phyloP scores from a whole-genome alignment of 2,797 vertebrate genomes.

The Heliangelus exortis region DNA sequence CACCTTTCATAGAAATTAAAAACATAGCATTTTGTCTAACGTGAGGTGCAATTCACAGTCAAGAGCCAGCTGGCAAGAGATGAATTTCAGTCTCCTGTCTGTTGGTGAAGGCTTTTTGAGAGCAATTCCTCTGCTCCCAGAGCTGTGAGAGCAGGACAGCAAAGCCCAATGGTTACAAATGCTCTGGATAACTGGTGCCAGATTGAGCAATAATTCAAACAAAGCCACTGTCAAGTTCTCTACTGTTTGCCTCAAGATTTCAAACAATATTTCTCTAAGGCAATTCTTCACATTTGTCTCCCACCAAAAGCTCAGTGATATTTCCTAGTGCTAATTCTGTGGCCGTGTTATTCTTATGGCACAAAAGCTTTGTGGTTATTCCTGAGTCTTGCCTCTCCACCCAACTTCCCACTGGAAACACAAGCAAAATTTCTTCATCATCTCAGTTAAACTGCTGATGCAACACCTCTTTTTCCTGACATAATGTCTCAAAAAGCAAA shows the following conservation, averaged over 20 bases:
- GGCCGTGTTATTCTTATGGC: neutral
- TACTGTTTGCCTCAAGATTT: neutral
- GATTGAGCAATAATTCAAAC: neutral
- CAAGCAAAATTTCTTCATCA: neutral
- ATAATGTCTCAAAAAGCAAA: fast-evolving
- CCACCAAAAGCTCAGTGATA: neutral
- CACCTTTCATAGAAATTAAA: neutral
- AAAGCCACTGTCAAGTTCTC: neutral
- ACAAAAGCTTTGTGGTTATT: neutral
- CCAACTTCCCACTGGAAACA: neutral
- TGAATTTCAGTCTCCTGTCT: neutral
- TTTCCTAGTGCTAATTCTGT: neutral
- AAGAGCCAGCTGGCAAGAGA: neutral
- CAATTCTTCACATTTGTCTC: neutral
- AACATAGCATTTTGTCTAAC: neutral
- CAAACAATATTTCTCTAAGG: neutral
- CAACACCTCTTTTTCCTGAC: neutral
- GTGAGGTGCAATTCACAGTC: neutral
- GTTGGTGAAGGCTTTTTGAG: neutral
- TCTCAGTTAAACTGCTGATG: neutral
- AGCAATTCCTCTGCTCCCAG: neutral
- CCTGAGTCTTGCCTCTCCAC: neutral
- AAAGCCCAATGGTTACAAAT: neutral
- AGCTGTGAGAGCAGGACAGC: neutral
- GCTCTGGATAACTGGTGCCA: neutral